A percentile compares a stretch with the other conserved stretches of the same genome.
phyloP scores from a whole-genome alignment of 2,113 vertebrate species.

The Burhinus bistriatus region DNA sequence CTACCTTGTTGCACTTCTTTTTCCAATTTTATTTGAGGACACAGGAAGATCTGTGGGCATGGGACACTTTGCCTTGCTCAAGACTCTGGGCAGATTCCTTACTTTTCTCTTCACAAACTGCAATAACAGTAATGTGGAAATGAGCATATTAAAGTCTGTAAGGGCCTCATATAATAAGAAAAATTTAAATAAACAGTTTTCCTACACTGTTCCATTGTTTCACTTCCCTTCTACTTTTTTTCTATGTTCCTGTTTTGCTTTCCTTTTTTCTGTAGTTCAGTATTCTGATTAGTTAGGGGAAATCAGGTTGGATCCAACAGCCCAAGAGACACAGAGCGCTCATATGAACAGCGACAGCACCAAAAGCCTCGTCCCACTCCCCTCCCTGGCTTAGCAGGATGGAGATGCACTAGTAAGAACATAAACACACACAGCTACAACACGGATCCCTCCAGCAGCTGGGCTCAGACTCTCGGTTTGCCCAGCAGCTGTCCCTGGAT shows the following conservation, averaged over 20 bases:
- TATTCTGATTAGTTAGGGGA: neutral
- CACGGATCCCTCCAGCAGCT: neutral
- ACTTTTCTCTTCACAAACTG: neutral
- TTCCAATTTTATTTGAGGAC: neutral
- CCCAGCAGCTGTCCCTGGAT: neutral
- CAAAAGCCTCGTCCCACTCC: neutral
- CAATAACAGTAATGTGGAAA: neutral
- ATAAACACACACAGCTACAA: neutral
- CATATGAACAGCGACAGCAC: neutral
- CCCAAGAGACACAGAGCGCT: neutral
- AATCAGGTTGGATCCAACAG: neutral
- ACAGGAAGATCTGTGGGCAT: neutral
- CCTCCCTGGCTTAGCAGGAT: too few relatives aligned
- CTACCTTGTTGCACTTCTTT: neutral
- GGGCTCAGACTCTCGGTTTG: neutral
- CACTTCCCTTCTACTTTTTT: neutral
- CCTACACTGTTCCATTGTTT: neutral
- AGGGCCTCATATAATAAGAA: neutral
- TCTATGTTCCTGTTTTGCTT: neutral
- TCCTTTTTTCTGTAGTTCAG: neutral
- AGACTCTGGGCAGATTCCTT: neutral
- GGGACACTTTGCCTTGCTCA: neutral
- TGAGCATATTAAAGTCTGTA: neutral
- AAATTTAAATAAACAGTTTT: neutral
- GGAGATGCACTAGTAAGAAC: neutral